Evolutionary conservation across 1,140 invertebrate species (phyloP), one percentile per base, ranked within the genome.

Genomic region (Calosoma granatense): DNA sequence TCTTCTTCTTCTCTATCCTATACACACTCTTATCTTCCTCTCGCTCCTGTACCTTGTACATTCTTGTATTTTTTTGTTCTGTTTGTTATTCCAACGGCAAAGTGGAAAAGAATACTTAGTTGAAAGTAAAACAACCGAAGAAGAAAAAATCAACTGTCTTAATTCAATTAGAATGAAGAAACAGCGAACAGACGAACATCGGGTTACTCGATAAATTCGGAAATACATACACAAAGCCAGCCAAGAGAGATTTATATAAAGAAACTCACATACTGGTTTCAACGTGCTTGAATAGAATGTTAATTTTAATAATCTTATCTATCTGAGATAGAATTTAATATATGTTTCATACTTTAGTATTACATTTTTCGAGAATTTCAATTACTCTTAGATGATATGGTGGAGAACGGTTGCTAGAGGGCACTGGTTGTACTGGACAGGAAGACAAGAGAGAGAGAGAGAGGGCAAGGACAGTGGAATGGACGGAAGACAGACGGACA

Each of bases 101-200:
- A 47, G 41, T 47, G 17, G 9, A 9, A 17, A 47, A 47, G 17
- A 12, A 17, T 4, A 47, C 41, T 30, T 30, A 30, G 26, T 14
- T 4, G 26, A 30, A 47, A 47, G 17, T 47, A 47, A 47, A 47
- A 47, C 41, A 47, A 17, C 41, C 15, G 9, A 17, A 47, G 17
- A 47, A 17, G 17, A 9, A 47, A 3, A 47, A 47, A 11, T 12
- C 9, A 47, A 47, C 17, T 4, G 17, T 12, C 41, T 47, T 47
- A 47, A 47, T 47, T 47, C 41, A 47, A 47, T 47, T 47, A 47
- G 26, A 9, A 9, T 36, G 9, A 47, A 47, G 15, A 47, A 47
- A 47, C 41, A 47, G n/a, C n/a, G n/a, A n/a, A 47, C 15, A 47
- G 15, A 12, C 41, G 41, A 47, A 47, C 41, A 30, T 14, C 4